A percentile compares a stretch with the other conserved stretches of the same genome.
These are phyloP conservation scores for Alsophila aescularia DNA, from an alignment of 2,888 invertebrate species.

Conservation along the genomic window DNA sequence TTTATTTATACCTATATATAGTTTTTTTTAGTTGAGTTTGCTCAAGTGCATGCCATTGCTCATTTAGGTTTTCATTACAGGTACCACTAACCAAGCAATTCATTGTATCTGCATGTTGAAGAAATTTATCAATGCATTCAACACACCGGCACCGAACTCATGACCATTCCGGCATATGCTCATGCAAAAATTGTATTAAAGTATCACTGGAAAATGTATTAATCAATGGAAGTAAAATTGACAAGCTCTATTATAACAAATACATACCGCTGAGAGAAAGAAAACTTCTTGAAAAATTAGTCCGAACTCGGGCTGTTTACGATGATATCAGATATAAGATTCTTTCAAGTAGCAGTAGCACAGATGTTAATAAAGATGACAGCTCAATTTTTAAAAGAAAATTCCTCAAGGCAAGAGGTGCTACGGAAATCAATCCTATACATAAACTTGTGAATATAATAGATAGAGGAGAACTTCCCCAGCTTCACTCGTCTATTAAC, in stretches of 20 bases:
- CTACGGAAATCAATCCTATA: conserved; percentile 37
- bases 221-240: conserved; percentile 43
- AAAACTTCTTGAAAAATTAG: conserved; percentile 55
- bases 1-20: no score
- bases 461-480: conserved; percentile 49
- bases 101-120: neutral
- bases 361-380: conserved; percentile 32
- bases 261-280: conserved; percentile 55
- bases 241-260: conserved; percentile 51
- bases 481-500: conserved; percentile 38
- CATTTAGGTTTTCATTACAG: neutral
- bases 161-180: conserved; percentile 12
- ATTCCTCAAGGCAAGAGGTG: conserved; percentile 23
- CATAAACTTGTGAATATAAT: conserved; percentile 47
- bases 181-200: conserved; percentile 23
- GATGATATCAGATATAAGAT: conserved; percentile 54
- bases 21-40: no score
- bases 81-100: neutral
- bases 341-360: conserved; percentile 45
- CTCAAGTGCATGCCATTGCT: no score
- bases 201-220: neutral
- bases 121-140: conserved; percentile 16
- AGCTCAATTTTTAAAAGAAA: conserved; percentile 14
- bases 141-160: neutral
- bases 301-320: conserved; percentile 56